Conservation (phyloP, 2,113 vertebrate species). For the Clarias magur region DNA sequence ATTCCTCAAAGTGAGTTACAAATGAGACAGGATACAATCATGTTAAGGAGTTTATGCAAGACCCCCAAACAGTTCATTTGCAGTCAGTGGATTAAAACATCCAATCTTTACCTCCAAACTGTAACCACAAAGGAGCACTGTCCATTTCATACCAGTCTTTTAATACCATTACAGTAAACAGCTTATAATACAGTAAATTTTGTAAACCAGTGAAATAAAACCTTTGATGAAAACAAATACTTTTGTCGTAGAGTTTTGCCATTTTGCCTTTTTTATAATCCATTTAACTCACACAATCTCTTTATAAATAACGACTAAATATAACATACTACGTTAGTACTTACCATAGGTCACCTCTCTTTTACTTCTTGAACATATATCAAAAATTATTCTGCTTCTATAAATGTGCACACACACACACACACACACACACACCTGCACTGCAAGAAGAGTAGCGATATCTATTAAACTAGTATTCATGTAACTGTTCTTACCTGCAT, state of each 20-base stretch:
- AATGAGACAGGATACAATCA: background rate
- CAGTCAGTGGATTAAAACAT: background rate
- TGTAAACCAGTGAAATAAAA: background rate
- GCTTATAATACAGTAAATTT: background rate
- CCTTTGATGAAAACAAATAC: background rate
- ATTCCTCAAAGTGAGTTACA: background rate
- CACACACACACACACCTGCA: background rate
- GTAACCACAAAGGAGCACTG: background rate
- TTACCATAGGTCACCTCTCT: constrained; percentile 7
- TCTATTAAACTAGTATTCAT: background rate
- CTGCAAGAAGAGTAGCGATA: background rate
- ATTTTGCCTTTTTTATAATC: background rate
- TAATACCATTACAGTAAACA: background rate
- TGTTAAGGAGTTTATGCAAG: background rate
- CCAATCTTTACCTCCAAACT: background rate
- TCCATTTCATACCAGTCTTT: background rate
- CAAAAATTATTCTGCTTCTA: background rate
- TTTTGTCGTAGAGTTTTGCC: background rate
- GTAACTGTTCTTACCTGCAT: background rate
- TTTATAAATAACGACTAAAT: background rate
- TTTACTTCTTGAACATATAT: background rate
- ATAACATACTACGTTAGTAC: background rate
- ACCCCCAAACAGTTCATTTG: background rate
- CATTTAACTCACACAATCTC: background rate
- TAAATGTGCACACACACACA: background rate